Evolutionary conservation across 2,113 vertebrate genomes (phyloP), one percentile per base, ranked within the genome.

Genomic region (Empidonax traillii): DNA sequence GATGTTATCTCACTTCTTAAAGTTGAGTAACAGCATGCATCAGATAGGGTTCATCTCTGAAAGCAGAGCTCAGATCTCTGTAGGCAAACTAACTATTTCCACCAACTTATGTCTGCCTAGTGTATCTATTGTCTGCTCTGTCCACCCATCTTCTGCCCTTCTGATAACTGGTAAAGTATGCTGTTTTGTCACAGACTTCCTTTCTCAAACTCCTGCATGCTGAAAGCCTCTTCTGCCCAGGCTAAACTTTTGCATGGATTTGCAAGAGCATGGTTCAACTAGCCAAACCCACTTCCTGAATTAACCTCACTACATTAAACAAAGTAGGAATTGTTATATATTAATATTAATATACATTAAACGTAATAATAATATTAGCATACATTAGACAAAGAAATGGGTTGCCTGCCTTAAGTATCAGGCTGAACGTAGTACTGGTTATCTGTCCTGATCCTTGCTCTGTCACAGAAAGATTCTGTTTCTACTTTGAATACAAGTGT

Each of bases 51-150:
- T 93, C 6, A 52, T 63, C 51, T 86, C 87, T 71, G 35, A 87
- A 91, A 91, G 51, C 43, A 63, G 53, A 93, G n/a, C 35, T 90
- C 55, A 31, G 41, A 20, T 65, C 63, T 76, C 78, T 41, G 33
- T 80, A 75, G 79, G 23, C 52, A 82, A 92, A 77, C 87, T 96
- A 93, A 78, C 86, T 90, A 31, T 96, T 93, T 86, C 79, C 76
- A 86, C 41, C 47, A 43, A 21, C 86, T 90, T 96, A 43, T 97
- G 43, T 92, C 94, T 92, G 83, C 92, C 76, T 67, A 92, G 90
- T 41, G 28, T 85, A 10, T 94, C 69, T 89, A 43, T 96, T 89
- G 27, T 93, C 71, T 90, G 75, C 78, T 91, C 63, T 94, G 66
- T 95, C 68, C 79, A 59, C 73, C 78, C n/a, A 43, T 68, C 94